Conservation (phyloP, 2,113 vertebrate species). For the Orycteropus afer region DNA sequence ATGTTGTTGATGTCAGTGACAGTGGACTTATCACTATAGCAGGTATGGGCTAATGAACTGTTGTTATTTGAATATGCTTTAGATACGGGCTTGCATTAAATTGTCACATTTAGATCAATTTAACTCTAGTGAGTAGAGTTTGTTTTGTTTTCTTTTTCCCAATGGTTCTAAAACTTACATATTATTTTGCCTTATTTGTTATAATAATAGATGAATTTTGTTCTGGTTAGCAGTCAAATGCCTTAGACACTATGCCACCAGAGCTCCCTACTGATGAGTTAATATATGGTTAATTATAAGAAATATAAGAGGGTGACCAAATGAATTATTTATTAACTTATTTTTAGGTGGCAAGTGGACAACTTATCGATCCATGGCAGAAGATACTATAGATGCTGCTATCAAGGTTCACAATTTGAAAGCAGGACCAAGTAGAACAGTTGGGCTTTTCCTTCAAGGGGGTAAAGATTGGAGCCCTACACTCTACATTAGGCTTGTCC, state of each 20-base stretch:
- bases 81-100: neutral
- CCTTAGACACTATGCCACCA: too few species aligned
- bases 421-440: slow-evolving; percentile 89
- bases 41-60: slow-evolving; percentile 81
- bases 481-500: slow-evolving; percentile 96
- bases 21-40: slow-evolving; percentile 96
- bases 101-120: neutral
- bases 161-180: neutral
- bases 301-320: neutral
- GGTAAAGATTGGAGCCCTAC: slow-evolving; percentile 95
- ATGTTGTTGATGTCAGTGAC: slow-evolving; percentile 92
- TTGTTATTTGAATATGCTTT: neutral
- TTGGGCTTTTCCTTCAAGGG: slow-evolving; percentile 94
- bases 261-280: neutral
- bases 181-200: neutral
- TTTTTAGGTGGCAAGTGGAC: slow-evolving; percentile 97
- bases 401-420: slow-evolving; percentile 87
- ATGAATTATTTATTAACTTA: neutral
- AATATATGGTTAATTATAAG: neutral
- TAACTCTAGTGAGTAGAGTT: neutral
- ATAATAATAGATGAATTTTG: neutral
- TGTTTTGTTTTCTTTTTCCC: neutral
- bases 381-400: slow-evolving; percentile 93
- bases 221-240: too few species aligned
- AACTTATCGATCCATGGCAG: slow-evolving; percentile 96